Percentiles rank a stretch among this genome's conserved stretches.
Evolutionary conservation across 2,797 vertebrate species (phyloP).

Genomic region (Epinephelus awoara): DNA sequence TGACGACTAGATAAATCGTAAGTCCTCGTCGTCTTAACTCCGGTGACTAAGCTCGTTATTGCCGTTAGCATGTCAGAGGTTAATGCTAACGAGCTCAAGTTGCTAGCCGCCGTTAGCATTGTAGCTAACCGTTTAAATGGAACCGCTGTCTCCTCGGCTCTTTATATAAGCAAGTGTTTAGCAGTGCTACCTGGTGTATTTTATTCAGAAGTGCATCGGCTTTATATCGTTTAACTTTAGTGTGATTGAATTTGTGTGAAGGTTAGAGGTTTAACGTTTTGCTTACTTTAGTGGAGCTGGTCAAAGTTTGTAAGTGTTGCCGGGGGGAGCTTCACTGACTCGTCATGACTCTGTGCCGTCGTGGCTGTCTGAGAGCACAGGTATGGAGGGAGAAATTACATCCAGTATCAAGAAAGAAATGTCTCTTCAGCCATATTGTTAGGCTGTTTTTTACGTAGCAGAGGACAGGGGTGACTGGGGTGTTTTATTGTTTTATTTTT

Average conservation of each 20-base stretch:
- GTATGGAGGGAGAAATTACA: neutral
- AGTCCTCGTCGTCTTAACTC: neutral
- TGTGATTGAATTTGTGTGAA: fast-evolving
- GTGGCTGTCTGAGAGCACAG: constrained; percentile 18
- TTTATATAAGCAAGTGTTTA: neutral
- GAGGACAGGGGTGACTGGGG: too few species aligned
- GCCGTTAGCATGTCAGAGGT: neutral
- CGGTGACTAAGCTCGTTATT: neutral
- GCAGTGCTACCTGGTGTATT: fast-evolving
- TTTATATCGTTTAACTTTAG: fast-evolving
- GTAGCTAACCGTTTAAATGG: constrained; percentile 11
- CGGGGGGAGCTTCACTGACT: neutral
- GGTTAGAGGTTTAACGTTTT: neutral
- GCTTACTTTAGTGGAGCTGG: constrained; percentile 3
- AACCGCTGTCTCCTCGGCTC: neutral
- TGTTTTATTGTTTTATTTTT: too few species aligned
- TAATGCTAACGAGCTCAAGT: neutral
- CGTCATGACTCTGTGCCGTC: neutral
- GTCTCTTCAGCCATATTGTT: neutral
- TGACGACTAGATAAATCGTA: fast-evolving
- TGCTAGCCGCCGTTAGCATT: constrained; percentile 53
- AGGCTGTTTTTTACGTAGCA: too few species aligned
- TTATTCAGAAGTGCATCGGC: fast-evolving
- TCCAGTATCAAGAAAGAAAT: neutral
- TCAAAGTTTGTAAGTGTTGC: constrained; percentile 23